These are phyloP conservation scores for Papilio gigon DNA, from an alignment of 2,888 invertebrate species.

Conservation along the genomic window DNA sequence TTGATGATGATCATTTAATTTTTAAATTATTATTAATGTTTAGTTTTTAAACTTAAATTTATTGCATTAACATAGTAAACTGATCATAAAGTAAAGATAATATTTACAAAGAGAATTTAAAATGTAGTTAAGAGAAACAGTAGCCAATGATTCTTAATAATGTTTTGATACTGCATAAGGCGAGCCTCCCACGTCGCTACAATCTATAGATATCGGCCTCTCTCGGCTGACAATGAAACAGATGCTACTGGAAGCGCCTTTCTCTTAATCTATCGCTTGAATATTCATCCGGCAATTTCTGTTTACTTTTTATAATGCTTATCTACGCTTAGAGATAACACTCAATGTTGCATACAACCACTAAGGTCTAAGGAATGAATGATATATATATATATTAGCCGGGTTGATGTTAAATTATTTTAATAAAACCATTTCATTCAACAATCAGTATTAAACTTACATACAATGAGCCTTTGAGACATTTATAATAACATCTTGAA, in stretches of 20 bases:
- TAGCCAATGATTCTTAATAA: slow-evolving; percentile 13
- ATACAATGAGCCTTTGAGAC: no score
- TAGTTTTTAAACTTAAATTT: no score
- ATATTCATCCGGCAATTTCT: slow-evolving; percentile 6
- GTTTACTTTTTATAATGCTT: slow-evolving; percentile 11
- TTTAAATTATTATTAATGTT: no score
- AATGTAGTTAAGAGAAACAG: background rate
- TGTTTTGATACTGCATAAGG: slow-evolving; percentile 42
- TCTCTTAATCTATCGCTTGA: slow-evolving; percentile 8
- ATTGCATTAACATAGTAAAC: no score
- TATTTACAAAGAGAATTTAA: background rate
- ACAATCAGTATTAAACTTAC: no score
- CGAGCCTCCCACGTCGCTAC: slow-evolving; percentile 67
- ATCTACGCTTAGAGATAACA: slow-evolving; percentile 37
- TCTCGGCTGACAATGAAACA: slow-evolving; percentile 23
- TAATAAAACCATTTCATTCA: no score
- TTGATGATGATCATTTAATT: no score
- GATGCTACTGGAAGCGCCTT: slow-evolving; percentile 14
- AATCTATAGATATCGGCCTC: slow-evolving; percentile 54
- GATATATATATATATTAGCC: background rate
- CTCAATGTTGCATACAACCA: slow-evolving; percentile 19
- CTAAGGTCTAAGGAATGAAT: background rate
- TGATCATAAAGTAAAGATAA: no score
- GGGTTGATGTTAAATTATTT: no score
- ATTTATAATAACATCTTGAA: no score